Conservation (phyloP, 2,888 invertebrate genomes). For the Hylaea fasciaria region DNA sequence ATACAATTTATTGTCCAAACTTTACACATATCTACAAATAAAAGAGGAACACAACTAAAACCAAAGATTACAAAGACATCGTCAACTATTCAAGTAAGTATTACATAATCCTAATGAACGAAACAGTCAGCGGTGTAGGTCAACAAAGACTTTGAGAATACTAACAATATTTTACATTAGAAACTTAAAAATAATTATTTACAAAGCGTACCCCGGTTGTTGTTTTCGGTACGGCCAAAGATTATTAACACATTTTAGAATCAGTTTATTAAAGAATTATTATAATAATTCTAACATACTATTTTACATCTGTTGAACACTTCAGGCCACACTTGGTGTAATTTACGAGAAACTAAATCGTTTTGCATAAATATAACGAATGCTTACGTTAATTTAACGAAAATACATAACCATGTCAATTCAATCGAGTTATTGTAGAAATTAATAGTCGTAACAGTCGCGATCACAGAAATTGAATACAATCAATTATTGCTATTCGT, state of each 20-base stretch:
- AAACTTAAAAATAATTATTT: conserved; percentile 81
- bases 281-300: conserved; percentile 46
- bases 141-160: conserved; percentile 54
- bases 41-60: conserved; percentile 56
- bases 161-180: conserved; percentile 74
- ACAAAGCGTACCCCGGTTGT: conserved; percentile 72
- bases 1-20: conserved; percentile 79
- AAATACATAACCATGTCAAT: conserved; percentile 2
- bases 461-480: conserved; percentile 18
- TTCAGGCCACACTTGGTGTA: conserved; percentile 63
- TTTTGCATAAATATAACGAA: conserved; percentile 11
- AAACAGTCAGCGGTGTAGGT: conserved; percentile 34
- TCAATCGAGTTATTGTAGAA: conserved; percentile 1
- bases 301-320: conserved; percentile 67
- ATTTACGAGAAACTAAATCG: conserved; percentile 17
- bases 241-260: conserved; percentile 27
- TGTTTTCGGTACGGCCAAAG: conserved; percentile 54
- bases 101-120: conserved; percentile 37
- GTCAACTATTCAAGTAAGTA: conserved; percentile 44
- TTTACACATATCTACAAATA: conserved; percentile 77
- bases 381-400: conserved; percentile 9
- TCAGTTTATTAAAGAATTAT: conserved; percentile 39
- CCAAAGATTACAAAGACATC: conserved; percentile 37
- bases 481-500: conserved; percentile 27
- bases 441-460: conserved; percentile 12